Percentiles rank a stretch among this genome's conserved stretches.
phyloP scores from a whole-genome alignment of 2,113 vertebrate species.

The Eudyptes chrysolophus region DNA sequence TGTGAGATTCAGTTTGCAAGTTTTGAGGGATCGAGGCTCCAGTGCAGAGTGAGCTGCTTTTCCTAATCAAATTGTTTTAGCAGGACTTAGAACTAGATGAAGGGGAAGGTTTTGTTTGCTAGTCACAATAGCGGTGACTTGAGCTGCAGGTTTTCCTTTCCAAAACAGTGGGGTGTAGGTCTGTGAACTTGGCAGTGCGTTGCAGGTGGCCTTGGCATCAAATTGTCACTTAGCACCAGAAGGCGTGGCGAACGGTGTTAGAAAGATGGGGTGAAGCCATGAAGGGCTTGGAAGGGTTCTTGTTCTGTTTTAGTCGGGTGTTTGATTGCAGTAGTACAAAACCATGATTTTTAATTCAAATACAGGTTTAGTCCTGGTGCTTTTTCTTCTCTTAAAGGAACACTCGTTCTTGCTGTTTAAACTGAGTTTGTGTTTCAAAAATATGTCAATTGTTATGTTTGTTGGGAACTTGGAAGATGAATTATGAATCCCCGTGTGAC shows the following conservation, averaged over 20 bases:
- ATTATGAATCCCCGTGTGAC: background rate
- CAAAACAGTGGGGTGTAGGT: background rate
- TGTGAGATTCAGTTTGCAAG: background rate
- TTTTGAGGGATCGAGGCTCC: fast-evolving
- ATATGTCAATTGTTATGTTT: fast-evolving
- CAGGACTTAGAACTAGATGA: fast-evolving
- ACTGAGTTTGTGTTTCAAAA: background rate
- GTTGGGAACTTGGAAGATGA: background rate
- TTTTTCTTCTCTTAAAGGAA: background rate
- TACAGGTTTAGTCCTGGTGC: background rate
- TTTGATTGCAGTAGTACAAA: background rate
- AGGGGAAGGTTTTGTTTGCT: background rate
- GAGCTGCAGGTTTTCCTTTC: background rate
- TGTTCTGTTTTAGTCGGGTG: fast-evolving
- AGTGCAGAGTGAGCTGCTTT: fast-evolving
- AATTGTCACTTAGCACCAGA: background rate
- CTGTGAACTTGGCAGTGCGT: fast-evolving
- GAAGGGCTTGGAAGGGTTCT: background rate
- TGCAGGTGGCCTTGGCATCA: too few relatives aligned
- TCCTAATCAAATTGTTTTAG: background rate
- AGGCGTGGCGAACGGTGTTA: fast-evolving
- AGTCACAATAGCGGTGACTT: fast-evolving
- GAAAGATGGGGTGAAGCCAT: background rate
- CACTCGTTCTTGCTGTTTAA: background rate
- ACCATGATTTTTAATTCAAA: fast-evolving